These are phyloP conservation scores for Zingel zingel DNA, from an alignment of 2,113 vertebrate species.

Conservation along the genomic window DNA sequence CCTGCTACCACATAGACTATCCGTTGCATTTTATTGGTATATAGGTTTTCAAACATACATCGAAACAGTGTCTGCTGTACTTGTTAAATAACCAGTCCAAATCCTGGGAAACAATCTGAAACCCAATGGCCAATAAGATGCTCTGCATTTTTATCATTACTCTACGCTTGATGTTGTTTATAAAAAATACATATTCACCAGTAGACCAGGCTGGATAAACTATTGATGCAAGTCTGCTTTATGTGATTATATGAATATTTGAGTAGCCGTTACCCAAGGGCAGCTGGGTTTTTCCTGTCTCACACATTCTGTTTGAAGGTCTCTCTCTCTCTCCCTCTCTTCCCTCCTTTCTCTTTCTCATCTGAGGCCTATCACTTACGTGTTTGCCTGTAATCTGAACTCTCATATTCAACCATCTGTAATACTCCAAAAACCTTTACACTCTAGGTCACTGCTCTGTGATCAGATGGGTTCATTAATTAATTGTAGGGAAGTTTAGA, in stretches of 20 bases:
- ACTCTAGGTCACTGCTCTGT: slow-evolving; percentile 54
- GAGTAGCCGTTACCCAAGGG: slow-evolving; percentile 63
- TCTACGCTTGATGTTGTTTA: not conserved
- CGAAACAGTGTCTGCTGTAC: not conserved
- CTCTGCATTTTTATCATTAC: not conserved
- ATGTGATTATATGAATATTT: slow-evolving; percentile 77
- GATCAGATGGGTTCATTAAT: slow-evolving; percentile 72
- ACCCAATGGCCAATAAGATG: not conserved
- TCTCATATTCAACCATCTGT: slow-evolving; percentile 71
- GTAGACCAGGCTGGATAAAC: slow-evolving; percentile 26
- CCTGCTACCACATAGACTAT: not conserved
- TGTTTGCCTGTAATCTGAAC: slow-evolving; percentile 76
- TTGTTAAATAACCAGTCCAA: not conserved
- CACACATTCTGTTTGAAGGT: not conserved
- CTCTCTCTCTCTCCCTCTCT: slow-evolving; percentile 2
- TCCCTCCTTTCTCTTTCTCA: slow-evolving; percentile 71
- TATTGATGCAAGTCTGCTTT: slow-evolving; percentile 53
- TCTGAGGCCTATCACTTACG: slow-evolving; percentile 77
- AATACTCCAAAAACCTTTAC: slow-evolving; percentile 55
- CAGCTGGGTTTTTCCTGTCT: slow-evolving; percentile 28
- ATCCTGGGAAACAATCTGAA: not conserved
- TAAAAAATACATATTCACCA: slow-evolving; percentile 38
- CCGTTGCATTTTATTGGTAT: not conserved
- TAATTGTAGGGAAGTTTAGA: slow-evolving; percentile 55
- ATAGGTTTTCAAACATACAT: not conserved